Evolutionary conservation across 2,113 vertebrate species (phyloP), one percentile per base, ranked within the genome.

Genomic region (Pachyramphus minor): DNA sequence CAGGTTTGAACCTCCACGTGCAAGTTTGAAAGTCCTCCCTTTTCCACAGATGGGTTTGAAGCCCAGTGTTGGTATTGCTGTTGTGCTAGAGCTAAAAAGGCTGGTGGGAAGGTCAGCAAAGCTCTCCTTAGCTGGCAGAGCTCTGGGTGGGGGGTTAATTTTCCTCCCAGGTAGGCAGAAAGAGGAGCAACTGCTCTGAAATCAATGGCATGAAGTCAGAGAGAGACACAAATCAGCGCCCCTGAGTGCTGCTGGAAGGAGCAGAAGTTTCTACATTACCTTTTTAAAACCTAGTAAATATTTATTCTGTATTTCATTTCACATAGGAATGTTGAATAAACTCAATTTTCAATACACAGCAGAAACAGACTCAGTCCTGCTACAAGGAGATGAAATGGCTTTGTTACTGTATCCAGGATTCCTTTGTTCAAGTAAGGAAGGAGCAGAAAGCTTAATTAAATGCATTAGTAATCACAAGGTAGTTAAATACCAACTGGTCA

Each of bases 1-100:
- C 66, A 31, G 12, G 5, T 72, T 49, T 53, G 37, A 59, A 17
- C 12, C 12, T 41, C 66, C 24, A 2, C 3, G 5, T 35, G 30
- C 60, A 53, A 12, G 8, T 14, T 6, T 53, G 19, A 45, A 41
- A 30, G 8, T 64, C 5, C 9, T 63, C 35, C 13, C 42, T 52
- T 73, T 24, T 20, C 77, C 49, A 6, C 1, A 14, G 24, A 4
- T 10, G 23, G 8, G 4, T 52, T 30, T 56, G 52, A 63, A 78
- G 6, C 8, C 69, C 18, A 27, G 4, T 8, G 2, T 1, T 39
- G 3, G 37, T 20, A 5, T 31, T 25, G 3, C 3, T 25, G 0
- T 6, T 8, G 33, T 15, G 17, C 6, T 45, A 52, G 55, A 47
- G 45, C 33, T 18, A 13, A n/a, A 28, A 1, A 1, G 3, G 11